phyloP scores from a whole-genome alignment of 2,113 vertebrate species.

The Pseudopipra pipra region DNA sequence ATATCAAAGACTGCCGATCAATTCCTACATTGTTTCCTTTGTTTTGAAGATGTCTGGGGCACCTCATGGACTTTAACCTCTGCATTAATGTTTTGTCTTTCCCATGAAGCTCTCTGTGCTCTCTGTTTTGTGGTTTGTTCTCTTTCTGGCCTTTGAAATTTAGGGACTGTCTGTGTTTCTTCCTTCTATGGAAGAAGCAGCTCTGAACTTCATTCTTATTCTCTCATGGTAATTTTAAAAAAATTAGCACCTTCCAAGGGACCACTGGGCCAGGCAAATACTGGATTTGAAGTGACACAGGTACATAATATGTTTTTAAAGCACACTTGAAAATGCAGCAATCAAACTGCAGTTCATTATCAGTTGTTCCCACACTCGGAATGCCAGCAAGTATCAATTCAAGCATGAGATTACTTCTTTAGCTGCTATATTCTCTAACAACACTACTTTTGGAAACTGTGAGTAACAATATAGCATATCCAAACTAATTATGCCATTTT shows the following conservation, averaged over 20 bases:
- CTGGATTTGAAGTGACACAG: not conserved
- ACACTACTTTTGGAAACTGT: not conserved
- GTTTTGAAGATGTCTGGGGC: not conserved
- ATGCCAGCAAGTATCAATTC: not conserved
- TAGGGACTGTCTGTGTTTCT: not conserved
- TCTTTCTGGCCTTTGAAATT: not conserved
- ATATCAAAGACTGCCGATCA: not conserved
- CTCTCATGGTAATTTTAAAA: not conserved
- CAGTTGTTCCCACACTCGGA: not conserved
- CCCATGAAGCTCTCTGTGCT: not conserved
- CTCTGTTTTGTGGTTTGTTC: not conserved
- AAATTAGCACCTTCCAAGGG: not conserved
- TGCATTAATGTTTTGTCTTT: not conserved
- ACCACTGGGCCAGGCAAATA: not conserved
- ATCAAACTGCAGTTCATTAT: slow-evolving; percentile 5
- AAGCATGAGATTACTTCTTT: slow-evolving; percentile 24
- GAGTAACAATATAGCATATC: not conserved
- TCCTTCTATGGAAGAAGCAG: not conserved
- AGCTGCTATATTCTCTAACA: slow-evolving; percentile 1
- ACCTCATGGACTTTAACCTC: not conserved
- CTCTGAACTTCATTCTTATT: not conserved
- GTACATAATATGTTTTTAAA: not conserved
- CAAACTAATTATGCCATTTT: slow-evolving; percentile 16
- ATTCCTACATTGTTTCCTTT: not conserved
- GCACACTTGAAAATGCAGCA: not conserved